A percentile compares a stretch with the other conserved stretches of the same genome.
phyloP scores from a whole-genome alignment of 2,888 invertebrate genomes.

The Dysmachus trigonus region DNA sequence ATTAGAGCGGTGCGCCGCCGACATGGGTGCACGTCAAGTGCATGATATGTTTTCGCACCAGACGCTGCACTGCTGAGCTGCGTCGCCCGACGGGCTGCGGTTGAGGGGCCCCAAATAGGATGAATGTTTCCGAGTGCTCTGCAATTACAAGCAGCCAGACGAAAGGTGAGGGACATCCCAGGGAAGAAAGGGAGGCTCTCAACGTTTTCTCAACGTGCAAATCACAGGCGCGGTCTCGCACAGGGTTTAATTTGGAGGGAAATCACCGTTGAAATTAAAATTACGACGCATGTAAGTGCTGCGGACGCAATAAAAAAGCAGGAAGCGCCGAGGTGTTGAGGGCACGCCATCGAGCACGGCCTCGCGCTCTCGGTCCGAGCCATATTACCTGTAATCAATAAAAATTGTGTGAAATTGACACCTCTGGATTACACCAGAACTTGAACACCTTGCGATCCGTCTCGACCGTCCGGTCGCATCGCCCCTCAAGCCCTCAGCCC shows the following conservation, averaged over 20 bases:
- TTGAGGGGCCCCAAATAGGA: conserved; percentile 36
- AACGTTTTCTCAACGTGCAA: conserved; percentile 8
- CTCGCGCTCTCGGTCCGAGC: background rate
- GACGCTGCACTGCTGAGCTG: background rate
- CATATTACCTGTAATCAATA: conserved; percentile 46
- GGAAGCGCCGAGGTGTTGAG: conserved; percentile 44
- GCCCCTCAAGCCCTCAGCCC: background rate
- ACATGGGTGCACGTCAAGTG: conserved; percentile 14
- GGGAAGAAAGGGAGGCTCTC: too few species aligned
- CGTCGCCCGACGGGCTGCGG: background rate
- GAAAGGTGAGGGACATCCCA: background rate
- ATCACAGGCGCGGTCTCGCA: background rate
- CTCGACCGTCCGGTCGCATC: background rate
- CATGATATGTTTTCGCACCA: conserved; percentile 42
- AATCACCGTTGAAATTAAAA: conserved; percentile 48
- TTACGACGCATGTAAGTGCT: conserved; percentile 40
- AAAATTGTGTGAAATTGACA: conserved; percentile 50
- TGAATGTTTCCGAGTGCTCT: conserved; percentile 35
- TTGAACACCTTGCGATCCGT: background rate
- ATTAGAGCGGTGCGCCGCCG: conserved; percentile 16
- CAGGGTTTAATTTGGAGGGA: conserved; percentile 39
- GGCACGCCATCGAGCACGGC: background rate
- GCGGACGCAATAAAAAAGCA: conserved; percentile 22
- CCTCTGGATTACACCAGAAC: conserved; percentile 39
- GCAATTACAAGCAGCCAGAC: background rate